These are phyloP conservation scores for Myocastor coypus DNA, from an alignment of 2,113 vertebrate species.

Conservation along the genomic window DNA sequence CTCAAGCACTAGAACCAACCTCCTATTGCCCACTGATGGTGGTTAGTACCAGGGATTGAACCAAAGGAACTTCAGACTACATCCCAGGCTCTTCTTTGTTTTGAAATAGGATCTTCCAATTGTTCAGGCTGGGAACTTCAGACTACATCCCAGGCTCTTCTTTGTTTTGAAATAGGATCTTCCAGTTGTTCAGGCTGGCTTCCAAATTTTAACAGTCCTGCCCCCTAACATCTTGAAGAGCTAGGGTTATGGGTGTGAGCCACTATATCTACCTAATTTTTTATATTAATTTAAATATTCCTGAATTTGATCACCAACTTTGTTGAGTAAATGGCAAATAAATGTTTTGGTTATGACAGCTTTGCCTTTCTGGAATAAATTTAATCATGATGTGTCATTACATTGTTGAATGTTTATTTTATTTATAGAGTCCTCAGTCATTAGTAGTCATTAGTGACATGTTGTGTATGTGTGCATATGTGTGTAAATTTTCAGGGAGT, in stretches of 20 bases:
- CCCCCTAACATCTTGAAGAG: not conserved
- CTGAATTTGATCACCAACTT: not conserved
- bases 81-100: not conserved
- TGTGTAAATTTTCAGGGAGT: not conserved
- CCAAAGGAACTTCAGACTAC: not conserved
- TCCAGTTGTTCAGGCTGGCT: not conserved
- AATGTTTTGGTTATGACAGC: not conserved
- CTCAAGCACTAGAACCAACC: not conserved
- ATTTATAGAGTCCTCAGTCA: not conserved
- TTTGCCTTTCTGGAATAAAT: constrained; percentile 4
- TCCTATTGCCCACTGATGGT: not conserved
- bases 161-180: not conserved
- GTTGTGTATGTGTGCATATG: not conserved
- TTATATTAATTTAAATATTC: not conserved
- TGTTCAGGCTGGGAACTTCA: not conserved
- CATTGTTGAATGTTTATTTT: not conserved
- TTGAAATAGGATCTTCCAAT: not conserved
- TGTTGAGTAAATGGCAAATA: not conserved
- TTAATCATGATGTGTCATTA: constrained; percentile 9
- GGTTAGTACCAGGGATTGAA: not conserved
- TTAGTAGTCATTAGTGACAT: constrained; percentile 32
- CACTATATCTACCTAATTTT: not conserved
- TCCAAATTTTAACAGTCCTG: not conserved
- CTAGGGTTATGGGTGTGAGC: not conserved
- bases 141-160: not conserved